Percentiles rank a stretch among this genome's conserved stretches.
Conservation (phyloP, 2,888 invertebrate genomes). For the Pimpla rufipes region DNA sequence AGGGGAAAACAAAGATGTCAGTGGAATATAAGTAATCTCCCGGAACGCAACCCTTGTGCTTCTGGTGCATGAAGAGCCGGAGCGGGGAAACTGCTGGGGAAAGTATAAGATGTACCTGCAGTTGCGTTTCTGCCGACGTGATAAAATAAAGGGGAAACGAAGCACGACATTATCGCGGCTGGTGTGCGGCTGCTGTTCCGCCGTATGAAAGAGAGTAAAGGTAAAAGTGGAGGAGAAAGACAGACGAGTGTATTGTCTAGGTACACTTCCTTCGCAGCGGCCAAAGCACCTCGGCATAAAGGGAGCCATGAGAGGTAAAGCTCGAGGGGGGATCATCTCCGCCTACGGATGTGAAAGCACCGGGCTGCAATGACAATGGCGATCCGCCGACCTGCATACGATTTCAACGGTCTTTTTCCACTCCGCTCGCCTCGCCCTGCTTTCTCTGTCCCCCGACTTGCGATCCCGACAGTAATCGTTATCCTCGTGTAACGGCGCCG, state of each 20-base stretch:
- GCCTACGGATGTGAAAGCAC: conserved; percentile 41
- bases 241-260: conserved; percentile 45
- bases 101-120: conserved; percentile 35
- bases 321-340: conserved; percentile 45
- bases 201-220: conserved; percentile 28
- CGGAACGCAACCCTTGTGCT: conserved; percentile 17
- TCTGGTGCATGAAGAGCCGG: conserved; percentile 12
- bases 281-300: conserved; percentile 37
- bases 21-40: conserved; percentile 41
- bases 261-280: conserved; percentile 32
- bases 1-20: conserved; percentile 53
- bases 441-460: conserved; percentile 25
- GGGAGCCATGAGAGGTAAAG: conserved; percentile 18
- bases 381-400: conserved; percentile 57
- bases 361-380: conserved; percentile 58
- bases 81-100: neutral
- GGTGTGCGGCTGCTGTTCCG: conserved; percentile 12
- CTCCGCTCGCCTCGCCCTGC: conserved; percentile 9
- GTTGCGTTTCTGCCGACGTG: conserved; percentile 56
- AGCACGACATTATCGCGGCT: conserved; percentile 55
- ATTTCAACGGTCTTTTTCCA: conserved; percentile 57
- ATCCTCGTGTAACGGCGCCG: conserved; percentile 37
- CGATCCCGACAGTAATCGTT: conserved; percentile 56
- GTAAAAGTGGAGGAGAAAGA: conserved; percentile 41
- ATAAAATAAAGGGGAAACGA: conserved; percentile 62